A percentile compares a stretch with the other conserved stretches of the same genome.
phyloP scores from a whole-genome alignment of 2,888 invertebrate species.

The Orthonevra nobilis region DNA sequence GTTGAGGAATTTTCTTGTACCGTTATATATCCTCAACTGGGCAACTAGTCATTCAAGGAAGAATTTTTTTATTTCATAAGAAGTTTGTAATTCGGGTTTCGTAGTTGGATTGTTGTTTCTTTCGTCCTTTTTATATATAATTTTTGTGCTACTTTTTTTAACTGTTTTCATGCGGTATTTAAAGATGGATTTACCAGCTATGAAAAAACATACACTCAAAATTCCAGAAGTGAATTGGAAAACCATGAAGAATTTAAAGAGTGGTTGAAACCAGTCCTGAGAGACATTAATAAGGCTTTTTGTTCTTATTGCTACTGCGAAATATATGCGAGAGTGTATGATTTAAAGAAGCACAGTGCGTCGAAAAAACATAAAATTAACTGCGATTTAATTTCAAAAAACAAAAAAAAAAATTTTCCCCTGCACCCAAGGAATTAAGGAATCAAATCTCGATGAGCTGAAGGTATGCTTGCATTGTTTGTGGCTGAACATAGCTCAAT shows the following conservation, averaged over 20 bases:
- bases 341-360: neutral
- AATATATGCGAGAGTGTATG: neutral
- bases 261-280: too few species aligned
- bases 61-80: neutral
- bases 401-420: too few species aligned
- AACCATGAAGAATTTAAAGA: neutral
- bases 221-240: neutral
- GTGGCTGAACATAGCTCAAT: neutral
- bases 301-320: neutral
- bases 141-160: neutral
- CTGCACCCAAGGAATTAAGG: too few species aligned
- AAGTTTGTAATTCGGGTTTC: neutral
- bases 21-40: neutral
- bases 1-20: neutral
- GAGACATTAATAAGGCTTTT: neutral
- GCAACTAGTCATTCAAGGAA: neutral
- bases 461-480: neutral
- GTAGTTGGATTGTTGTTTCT: neutral
- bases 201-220: neutral
- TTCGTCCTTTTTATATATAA: neutral
- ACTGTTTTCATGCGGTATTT: neutral
- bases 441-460: too few species aligned
- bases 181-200: neutral
- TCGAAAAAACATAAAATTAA: neutral
- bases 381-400: neutral